A percentile compares a stretch with the other conserved stretches of the same genome.
Conservation (phyloP, 2,888 invertebrate genomes). For the Melipona bicolor region DNA sequence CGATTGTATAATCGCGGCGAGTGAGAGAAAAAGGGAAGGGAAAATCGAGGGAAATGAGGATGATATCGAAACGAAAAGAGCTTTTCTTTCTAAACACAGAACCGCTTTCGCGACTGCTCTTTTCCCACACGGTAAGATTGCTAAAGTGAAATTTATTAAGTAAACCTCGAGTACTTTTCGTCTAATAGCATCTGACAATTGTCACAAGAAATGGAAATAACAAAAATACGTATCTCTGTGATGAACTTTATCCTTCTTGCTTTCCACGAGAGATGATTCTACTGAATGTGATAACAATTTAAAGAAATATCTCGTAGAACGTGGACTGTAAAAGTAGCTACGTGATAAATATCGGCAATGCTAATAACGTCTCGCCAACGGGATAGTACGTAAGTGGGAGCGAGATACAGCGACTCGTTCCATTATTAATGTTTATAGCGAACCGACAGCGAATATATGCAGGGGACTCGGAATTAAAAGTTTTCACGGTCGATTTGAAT, state of each 20-base stretch:
- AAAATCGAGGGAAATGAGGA: conserved; percentile 52
- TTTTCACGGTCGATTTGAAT: conserved; percentile 19
- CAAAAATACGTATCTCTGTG: not conserved
- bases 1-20: conserved; percentile 75
- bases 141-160: fast-evolving
- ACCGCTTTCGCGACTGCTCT: conserved; percentile 39
- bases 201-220: not conserved
- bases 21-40: conserved; percentile 50
- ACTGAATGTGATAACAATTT: not conserved
- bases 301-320: not conserved
- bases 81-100: conserved; percentile 54
- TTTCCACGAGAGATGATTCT: not conserved
- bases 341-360: not conserved
- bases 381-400: not conserved
- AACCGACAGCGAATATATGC: no score
- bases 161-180: not conserved
- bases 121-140: conserved; percentile 3
- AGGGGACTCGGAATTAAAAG: conserved; percentile 5
- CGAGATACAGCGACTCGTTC: not conserved
- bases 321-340: no score
- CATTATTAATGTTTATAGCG: conserved; percentile 5
- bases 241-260: not conserved
- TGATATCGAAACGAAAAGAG: conserved; percentile 72
- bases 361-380: not conserved
- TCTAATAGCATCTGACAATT: not conserved